Evolutionary conservation across 2,113 vertebrate genomes (phyloP).

Genomic region (Carassius carassius): DNA sequence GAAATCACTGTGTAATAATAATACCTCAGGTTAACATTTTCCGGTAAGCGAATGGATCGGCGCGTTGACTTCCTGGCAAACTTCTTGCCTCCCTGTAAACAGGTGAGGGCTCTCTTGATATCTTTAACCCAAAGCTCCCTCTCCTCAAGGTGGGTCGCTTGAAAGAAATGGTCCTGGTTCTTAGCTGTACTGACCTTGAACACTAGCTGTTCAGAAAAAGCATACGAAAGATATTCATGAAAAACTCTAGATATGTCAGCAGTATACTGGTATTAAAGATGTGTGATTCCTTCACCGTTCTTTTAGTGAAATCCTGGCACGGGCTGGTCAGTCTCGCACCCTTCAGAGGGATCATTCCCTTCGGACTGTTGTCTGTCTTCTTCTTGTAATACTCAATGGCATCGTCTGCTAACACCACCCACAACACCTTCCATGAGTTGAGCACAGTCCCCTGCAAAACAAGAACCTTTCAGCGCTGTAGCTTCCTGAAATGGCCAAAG

Average conservation of each 20-base stretch:
- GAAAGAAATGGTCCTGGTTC: constrained; percentile 95
- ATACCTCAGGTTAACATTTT: constrained; percentile 86
- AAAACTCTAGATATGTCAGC: not conserved
- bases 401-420: constrained; percentile 92
- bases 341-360: constrained; percentile 95
- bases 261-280: not conserved
- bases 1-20: constrained; percentile 59
- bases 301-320: constrained; percentile 90
- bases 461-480: not conserved
- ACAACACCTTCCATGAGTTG: constrained; percentile 91
- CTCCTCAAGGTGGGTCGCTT: constrained; percentile 90
- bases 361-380: constrained; percentile 88
- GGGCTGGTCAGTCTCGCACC: constrained; percentile 82
- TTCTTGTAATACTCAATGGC: constrained; percentile 92
- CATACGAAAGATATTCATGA: not conserved
- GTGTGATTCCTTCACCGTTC: constrained; percentile 76
- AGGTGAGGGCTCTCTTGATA: constrained; percentile 83
- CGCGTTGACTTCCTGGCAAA: constrained; percentile 95
- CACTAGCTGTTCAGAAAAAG: constrained; percentile 78
- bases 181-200: constrained; percentile 87
- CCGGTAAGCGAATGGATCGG: constrained; percentile 87
- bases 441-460: constrained; percentile 84
- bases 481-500: not conserved
- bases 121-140: constrained; percentile 93
- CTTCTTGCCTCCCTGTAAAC: constrained; percentile 82